Percentiles rank a stretch among this genome's conserved stretches.
Conservation (phyloP, 2,113 vertebrate species). For the Sander vitreus region DNA sequence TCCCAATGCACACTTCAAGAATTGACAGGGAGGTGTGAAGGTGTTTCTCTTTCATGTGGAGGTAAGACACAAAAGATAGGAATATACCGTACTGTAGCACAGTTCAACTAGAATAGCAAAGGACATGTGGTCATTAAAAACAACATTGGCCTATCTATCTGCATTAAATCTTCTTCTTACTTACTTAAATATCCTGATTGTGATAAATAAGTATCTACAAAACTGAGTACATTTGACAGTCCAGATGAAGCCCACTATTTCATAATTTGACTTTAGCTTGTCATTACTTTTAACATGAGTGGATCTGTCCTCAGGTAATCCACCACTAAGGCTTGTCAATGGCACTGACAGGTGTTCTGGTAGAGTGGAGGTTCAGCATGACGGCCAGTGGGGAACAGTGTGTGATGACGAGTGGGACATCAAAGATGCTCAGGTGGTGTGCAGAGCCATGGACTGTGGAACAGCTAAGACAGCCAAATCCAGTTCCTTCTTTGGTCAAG, state of each 20-base stretch:
- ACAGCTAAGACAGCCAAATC: constrained; percentile 46
- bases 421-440: constrained; percentile 74
- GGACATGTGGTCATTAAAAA: neutral
- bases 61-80: constrained; percentile 48
- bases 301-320: constrained; percentile 31
- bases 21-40: constrained; percentile 32
- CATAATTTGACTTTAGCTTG: neutral
- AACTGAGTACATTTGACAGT: neutral
- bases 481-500: constrained; percentile 65
- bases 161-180: neutral
- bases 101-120: neutral
- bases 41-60: constrained; percentile 59
- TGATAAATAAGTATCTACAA: neutral
- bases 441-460: constrained; percentile 76
- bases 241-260: neutral
- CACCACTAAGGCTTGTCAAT: constrained; percentile 55
- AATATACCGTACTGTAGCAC: neutral
- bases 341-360: constrained; percentile 73
- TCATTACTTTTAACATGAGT: neutral
- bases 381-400: constrained; percentile 74
- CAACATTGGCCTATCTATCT: neutral
- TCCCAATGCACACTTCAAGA: constrained; percentile 57
- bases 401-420: constrained; percentile 77
- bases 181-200: neutral
- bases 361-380: constrained; percentile 72